These are phyloP conservation scores for Blera fallax DNA, from an alignment of 2,888 invertebrate genomes.

Conservation along the genomic window DNA sequence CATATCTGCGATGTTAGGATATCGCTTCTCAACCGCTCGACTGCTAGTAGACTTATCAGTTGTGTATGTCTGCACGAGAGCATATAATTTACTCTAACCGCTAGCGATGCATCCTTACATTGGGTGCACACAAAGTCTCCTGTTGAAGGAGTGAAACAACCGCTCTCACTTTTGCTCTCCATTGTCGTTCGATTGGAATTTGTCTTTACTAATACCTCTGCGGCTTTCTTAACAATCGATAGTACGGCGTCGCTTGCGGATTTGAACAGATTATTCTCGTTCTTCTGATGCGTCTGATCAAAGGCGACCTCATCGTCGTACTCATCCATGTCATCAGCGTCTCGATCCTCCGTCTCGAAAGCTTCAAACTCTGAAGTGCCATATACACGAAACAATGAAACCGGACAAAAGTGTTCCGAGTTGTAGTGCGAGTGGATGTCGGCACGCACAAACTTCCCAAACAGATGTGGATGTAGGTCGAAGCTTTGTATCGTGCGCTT, in stretches of 20 bases:
- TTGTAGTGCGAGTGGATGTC: constrained; percentile 98
- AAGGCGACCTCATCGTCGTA: constrained; percentile 86
- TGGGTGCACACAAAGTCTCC: constrained; percentile 89
- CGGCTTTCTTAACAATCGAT: constrained; percentile 95
- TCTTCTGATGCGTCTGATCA: constrained; percentile 81
- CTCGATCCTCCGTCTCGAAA: constrained; percentile 90
- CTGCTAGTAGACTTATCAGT: constrained; percentile 85
- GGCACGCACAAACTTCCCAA: constrained; percentile 94
- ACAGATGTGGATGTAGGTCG: constrained; percentile 89
- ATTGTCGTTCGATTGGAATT: constrained; percentile 84
- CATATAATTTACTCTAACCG: constrained; percentile 87
- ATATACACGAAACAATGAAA: constrained; percentile 96
- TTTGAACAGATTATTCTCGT: constrained; percentile 89
- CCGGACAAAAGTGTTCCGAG: constrained; percentile 97
- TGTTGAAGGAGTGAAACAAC: constrained; percentile 87
- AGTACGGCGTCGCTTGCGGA: constrained; percentile 95
- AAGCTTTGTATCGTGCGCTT: constrained; percentile 94
- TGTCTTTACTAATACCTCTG: constrained; percentile 90
- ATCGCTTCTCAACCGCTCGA: constrained; percentile 85
- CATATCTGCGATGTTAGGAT: constrained; percentile 84
- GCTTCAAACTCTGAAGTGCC: constrained; percentile 97
- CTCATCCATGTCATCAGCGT: constrained; percentile 86
- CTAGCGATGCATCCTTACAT: constrained; percentile 86
- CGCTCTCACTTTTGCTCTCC: constrained; percentile 71
- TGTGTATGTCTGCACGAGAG: constrained; percentile 87